Percentiles rank a stretch among this genome's conserved stretches.
Conservation (phyloP, 2,888 invertebrate genomes). For the Eilema griseolum region DNA sequence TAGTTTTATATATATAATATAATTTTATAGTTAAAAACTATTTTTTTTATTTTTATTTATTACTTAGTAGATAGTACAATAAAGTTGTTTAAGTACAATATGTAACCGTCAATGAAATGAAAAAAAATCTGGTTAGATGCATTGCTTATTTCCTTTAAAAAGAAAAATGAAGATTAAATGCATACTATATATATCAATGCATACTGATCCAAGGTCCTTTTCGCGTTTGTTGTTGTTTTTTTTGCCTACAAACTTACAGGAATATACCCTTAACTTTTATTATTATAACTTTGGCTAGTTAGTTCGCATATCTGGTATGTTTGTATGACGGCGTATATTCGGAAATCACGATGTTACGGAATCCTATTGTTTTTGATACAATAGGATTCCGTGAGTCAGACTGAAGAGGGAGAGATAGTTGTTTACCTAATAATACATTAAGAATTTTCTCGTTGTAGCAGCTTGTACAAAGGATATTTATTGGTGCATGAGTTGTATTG, state of each 20-base stretch:
- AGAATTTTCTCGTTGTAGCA: slow-evolving; percentile 3
- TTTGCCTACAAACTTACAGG: background rate
- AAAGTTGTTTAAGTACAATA: too few species aligned
- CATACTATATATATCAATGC: too few species aligned
- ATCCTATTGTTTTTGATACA: slow-evolving; percentile 23
- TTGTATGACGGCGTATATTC: background rate
- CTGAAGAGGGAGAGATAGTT: slow-evolving; percentile 18
- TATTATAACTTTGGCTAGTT: background rate
- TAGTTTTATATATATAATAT: too few species aligned
- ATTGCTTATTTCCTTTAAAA: too few species aligned
- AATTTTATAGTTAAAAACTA: too few species aligned
- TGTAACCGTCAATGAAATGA: too few species aligned
- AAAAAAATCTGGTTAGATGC: too few species aligned
- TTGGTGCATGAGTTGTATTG: background rate
- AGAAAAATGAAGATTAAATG: too few species aligned
- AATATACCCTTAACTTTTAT: background rate
- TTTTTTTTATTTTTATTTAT: too few species aligned
- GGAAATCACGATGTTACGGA: slow-evolving; percentile 25
- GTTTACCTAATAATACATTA: slow-evolving; percentile 14
- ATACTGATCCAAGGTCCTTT: background rate
- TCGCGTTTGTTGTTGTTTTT: background rate
- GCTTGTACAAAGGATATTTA: slow-evolving; percentile 7
- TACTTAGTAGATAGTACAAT: too few species aligned
- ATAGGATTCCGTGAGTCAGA: slow-evolving; percentile 17
- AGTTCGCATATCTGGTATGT: background rate